Percentiles rank a stretch among this genome's conserved stretches.
Conservation (phyloP, 30 jellyfish, hydroid and myxozoan species). For the Pelagia noctiluca region DNA sequence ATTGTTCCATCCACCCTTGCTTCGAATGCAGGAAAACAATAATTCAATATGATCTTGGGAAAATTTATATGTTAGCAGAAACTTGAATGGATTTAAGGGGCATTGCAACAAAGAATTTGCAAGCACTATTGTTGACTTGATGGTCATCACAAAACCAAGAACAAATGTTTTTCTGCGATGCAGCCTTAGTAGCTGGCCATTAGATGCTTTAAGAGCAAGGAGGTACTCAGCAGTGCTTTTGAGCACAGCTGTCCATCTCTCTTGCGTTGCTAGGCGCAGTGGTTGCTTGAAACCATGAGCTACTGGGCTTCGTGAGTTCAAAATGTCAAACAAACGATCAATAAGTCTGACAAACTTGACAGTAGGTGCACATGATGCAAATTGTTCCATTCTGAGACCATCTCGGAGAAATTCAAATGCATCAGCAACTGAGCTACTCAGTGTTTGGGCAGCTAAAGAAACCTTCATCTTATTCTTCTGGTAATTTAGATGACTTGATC, state of each 20-base stretch:
- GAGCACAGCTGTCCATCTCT: constrained; percentile 25
- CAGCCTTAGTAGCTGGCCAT: constrained; percentile 22
- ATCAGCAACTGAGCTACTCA: background rate
- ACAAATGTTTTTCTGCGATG: constrained; percentile 40
- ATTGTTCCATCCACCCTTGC: constrained; percentile 33
- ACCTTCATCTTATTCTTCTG: background rate
- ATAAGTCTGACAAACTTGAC: constrained; percentile 17
- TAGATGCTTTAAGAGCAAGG: constrained; percentile 7
- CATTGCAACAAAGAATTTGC: constrained; percentile 15
- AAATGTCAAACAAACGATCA: constrained; percentile 18
- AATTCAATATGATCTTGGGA: too few relatives aligned
- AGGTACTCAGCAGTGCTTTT: constrained; percentile 18
- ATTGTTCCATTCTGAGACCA: background rate
- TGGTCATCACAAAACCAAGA: constrained; percentile 49
- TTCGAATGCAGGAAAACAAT: constrained; percentile 7
- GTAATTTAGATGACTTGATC: background rate
- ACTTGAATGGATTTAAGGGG: too few relatives aligned
- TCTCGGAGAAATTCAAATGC: background rate
- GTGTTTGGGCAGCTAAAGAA: background rate
- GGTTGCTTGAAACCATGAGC: constrained; percentile 50
- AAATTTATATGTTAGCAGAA: too few relatives aligned
- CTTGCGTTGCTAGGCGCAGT: constrained; percentile 24
- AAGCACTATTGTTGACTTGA: constrained; percentile 42
- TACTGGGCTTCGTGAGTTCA: constrained; percentile 14
- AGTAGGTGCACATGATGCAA: constrained; percentile 3